phyloP scores from a whole-genome alignment of 2,888 invertebrate species.

The Chelonus formosanus region DNA sequence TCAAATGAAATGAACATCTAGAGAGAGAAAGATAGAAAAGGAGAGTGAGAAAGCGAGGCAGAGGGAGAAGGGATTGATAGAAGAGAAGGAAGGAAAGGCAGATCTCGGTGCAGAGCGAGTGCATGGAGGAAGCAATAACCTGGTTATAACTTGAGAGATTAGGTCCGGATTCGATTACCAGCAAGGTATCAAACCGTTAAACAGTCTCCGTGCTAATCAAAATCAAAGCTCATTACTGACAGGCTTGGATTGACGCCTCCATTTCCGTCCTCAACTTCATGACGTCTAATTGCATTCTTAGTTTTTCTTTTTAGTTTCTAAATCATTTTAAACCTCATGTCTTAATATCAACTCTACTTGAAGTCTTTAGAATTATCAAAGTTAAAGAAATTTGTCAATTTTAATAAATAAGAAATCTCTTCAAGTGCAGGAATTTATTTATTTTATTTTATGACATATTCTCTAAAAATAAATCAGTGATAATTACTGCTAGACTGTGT shows the following conservation, averaged over 20 bases:
- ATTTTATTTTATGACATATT: too few species aligned
- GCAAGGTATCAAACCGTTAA: slow-evolving; percentile 67
- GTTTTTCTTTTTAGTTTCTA: too few species aligned
- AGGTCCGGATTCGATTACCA: slow-evolving; percentile 66
- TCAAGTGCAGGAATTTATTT: too few species aligned
- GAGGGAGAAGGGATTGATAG: slow-evolving; percentile 26
- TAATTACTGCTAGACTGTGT: too few species aligned
- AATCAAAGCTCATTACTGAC: slow-evolving; percentile 65
- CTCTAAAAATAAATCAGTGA: too few species aligned
- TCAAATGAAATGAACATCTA: slow-evolving; percentile 41
- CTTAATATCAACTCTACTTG: too few species aligned
- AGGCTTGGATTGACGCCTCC: slow-evolving; percentile 41
- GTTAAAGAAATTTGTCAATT: too few species aligned
- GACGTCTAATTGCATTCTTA: too few species aligned
- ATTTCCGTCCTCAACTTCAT: slow-evolving; percentile 10
- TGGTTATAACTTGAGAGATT: slow-evolving; percentile 67
- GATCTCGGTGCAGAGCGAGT: slow-evolving; percentile 55
- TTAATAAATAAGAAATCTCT: too few species aligned
- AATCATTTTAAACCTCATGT: too few species aligned
- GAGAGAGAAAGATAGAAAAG: slow-evolving; percentile 26
- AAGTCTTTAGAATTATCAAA: too few species aligned
- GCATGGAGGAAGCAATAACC: slow-evolving; percentile 66
- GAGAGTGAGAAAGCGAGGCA: slow-evolving; percentile 23
- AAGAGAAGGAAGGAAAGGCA: slow-evolving; percentile 37
- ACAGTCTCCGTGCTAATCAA: slow-evolving; percentile 67